These are phyloP conservation scores for Zenarchopterus dispar DNA, from an alignment of 2,797 vertebrate genomes.

Conservation along the genomic window DNA sequence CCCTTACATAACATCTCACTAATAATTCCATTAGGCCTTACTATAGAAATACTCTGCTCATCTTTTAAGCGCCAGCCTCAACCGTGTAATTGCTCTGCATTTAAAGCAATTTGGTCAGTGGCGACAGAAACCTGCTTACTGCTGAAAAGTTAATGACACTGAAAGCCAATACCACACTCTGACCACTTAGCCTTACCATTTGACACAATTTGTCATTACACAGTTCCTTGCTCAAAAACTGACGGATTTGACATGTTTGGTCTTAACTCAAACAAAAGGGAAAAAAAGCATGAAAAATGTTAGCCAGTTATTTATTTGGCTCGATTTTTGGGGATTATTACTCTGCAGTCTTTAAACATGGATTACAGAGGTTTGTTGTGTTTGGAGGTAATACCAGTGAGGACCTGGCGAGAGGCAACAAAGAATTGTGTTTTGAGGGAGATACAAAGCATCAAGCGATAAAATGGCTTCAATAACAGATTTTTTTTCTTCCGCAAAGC, in stretches of 20 bases:
- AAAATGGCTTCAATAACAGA: slow-evolving; percentile 51
- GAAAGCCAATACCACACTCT: slow-evolving; percentile 77
- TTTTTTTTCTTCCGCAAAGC: slow-evolving; percentile 61
- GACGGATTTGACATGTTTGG: slow-evolving; percentile 35
- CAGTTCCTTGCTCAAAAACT: slow-evolving; percentile 45
- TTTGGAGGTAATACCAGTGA: not conserved
- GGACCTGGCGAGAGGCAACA: slow-evolving; percentile 31
- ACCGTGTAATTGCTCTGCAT: slow-evolving; percentile 80
- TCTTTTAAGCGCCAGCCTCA: slow-evolving; percentile 73
- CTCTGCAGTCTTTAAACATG: slow-evolving; percentile 8
- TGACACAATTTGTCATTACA: slow-evolving; percentile 63
- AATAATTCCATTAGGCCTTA: slow-evolving; percentile 81
- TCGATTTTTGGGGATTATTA: slow-evolving; percentile 13
- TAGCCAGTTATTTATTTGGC: not conserved
- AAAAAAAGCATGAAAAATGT: slow-evolving; percentile 4
- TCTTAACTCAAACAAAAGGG: slow-evolving; percentile 8
- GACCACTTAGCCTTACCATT: slow-evolving; percentile 65
- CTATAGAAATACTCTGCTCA: slow-evolving; percentile 76
- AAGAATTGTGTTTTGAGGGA: slow-evolving; percentile 55
- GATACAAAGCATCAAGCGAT: slow-evolving; percentile 32
- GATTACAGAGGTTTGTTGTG: too few species aligned
- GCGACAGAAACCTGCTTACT: slow-evolving; percentile 80
- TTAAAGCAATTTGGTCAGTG: slow-evolving; percentile 85
- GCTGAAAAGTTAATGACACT: slow-evolving; percentile 84
- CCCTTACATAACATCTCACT: slow-evolving; percentile 63